Evolutionary conservation across 2,113 vertebrate species (phyloP).

Genomic region (Macaca nemestrina): DNA sequence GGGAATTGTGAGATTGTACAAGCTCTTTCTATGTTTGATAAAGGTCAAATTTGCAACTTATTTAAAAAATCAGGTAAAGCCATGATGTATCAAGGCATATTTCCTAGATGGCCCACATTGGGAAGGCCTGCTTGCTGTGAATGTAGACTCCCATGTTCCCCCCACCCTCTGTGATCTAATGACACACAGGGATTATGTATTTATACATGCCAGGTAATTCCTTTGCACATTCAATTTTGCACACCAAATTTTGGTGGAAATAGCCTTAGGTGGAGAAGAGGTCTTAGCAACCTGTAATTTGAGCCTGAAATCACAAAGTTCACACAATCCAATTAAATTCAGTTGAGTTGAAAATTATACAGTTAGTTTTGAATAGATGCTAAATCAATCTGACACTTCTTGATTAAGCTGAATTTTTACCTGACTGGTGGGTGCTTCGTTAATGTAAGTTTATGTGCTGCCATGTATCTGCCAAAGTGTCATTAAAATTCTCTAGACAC

Average conservation of each 20-base stretch:
- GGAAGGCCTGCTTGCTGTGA: background rate
- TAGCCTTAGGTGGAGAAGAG: background rate
- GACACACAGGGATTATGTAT: background rate
- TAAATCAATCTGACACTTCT: conserved; percentile 43
- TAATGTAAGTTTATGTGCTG: background rate
- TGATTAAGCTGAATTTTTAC: conserved; percentile 13
- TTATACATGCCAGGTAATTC: background rate
- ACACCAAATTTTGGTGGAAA: background rate
- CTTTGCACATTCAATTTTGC: background rate
- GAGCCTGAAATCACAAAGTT: background rate
- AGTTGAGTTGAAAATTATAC: conserved; percentile 32
- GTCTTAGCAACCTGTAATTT: background rate
- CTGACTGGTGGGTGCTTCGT: background rate
- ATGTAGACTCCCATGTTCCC: background rate
- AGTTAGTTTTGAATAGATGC: conserved; percentile 31
- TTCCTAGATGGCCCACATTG: background rate
- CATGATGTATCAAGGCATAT: background rate
- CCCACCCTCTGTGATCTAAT: background rate
- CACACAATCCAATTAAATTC: conserved; percentile 8
- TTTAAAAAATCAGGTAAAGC: background rate
- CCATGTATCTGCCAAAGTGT: background rate
- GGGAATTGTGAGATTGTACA: background rate
- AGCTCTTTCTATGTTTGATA: background rate
- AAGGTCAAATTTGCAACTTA: conserved; percentile 17
- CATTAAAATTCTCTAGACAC: conserved; percentile 2